Conservation (phyloP, 2,888 invertebrate species). For the Leptothorax acervorum region DNA sequence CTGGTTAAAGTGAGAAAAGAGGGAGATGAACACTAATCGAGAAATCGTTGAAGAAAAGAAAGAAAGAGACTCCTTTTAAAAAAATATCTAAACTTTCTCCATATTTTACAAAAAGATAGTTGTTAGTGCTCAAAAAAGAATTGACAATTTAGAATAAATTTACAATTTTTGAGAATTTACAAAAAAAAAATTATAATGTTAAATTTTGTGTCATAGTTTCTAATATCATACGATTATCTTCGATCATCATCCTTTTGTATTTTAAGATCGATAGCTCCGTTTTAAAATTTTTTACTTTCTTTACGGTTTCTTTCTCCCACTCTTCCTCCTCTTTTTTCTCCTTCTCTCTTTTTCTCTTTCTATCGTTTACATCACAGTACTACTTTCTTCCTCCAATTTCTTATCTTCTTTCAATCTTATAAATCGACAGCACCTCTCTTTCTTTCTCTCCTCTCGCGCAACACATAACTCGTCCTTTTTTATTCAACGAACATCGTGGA, state of each 20-base stretch:
- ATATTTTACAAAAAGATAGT: conserved; percentile 35
- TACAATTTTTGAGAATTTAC: not conserved
- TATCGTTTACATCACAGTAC: not conserved
- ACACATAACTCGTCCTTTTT: not conserved
- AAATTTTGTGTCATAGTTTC: not conserved
- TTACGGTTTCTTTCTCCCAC: not conserved
- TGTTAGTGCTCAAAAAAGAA: not conserved
- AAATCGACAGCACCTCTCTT: conserved; percentile 9
- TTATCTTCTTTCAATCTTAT: conserved; percentile 15
- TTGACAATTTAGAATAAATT: not conserved
- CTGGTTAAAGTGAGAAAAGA: not conserved
- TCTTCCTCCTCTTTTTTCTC: not conserved
- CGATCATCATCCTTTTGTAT: not conserved
- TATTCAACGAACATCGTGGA: conserved; percentile 2
- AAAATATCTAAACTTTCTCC: conserved; percentile 51
- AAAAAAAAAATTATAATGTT: not conserved
- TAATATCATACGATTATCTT: not conserved
- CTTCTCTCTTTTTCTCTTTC: conserved; percentile 3
- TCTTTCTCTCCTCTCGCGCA: not conserved
- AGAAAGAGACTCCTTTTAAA: conserved; percentile 41
- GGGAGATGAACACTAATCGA: not conserved
- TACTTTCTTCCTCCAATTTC: conserved; percentile 2
- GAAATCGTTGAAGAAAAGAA: conserved; percentile 1
- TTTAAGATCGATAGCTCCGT: not conserved
- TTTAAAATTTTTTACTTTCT: not conserved